These are phyloP conservation scores for Drosophila paulistorum DNA, from an alignment of 1,140 invertebrate genomes.

Conservation along the genomic window DNA sequence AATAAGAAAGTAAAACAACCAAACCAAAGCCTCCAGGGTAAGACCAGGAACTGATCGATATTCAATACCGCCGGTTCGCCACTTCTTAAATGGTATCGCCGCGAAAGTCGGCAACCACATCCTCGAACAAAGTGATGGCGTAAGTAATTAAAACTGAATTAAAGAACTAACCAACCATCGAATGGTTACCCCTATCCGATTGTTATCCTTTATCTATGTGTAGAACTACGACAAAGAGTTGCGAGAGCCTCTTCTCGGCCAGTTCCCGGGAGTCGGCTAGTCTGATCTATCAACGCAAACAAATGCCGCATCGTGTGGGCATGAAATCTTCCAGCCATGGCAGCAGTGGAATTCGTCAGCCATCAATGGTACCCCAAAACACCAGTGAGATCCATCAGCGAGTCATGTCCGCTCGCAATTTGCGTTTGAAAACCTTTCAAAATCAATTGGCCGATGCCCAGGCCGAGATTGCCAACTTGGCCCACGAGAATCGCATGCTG, in stretches of 20 bases:
- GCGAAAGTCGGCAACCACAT: constrained; percentile 55
- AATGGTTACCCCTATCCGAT: background rate
- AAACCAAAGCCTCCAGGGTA: background rate
- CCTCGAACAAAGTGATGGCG: constrained; percentile 56
- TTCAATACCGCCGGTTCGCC: background rate
- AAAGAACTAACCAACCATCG: background rate
- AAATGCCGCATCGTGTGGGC: constrained; percentile 14
- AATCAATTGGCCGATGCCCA: constrained; percentile 91
- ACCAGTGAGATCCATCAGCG: constrained; percentile 86
- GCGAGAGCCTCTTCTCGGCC: constrained; percentile 77
- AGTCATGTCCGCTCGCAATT: constrained; percentile 89
- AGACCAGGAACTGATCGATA: background rate
- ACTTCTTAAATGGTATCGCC: constrained; percentile 66
- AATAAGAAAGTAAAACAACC: background rate
- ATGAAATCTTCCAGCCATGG: constrained; percentile 41
- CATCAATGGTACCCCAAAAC: constrained; percentile 55
- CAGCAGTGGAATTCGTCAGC: constrained; percentile 44
- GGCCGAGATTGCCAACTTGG: constrained; percentile 89
- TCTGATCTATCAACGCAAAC: constrained; percentile 69
- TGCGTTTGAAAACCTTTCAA: constrained; percentile 89
- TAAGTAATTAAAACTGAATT: constrained; percentile 31
- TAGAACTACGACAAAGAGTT: constrained; percentile 73
- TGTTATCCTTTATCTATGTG: background rate
- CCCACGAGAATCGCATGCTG: constrained; percentile 89
- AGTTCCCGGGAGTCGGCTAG: constrained; percentile 77